Evolutionary conservation across 2,113 vertebrate species (phyloP).

Genomic region (Rousettus leschenaultii): DNA sequence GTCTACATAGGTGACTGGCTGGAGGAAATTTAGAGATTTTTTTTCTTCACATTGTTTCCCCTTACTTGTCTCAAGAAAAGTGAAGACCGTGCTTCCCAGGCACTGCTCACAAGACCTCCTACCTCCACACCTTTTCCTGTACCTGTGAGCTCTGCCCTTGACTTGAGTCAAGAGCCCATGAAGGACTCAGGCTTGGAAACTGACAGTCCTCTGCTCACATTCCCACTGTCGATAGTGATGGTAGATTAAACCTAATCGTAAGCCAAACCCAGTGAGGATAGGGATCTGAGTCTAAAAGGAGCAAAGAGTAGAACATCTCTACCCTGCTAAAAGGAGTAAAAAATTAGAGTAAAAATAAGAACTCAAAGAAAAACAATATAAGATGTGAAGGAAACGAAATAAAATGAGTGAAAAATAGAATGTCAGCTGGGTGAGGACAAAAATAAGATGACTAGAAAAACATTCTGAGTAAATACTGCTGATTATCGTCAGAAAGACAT

Average conservation of each 20-base stretch:
- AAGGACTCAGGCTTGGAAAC: background rate
- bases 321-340: background rate
- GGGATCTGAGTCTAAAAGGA: background rate
- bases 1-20: background rate
- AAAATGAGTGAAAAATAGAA: constrained; percentile 9
- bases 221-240: accelerated
- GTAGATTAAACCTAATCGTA: background rate
- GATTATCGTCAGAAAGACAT: background rate
- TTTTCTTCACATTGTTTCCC: background rate
- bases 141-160: background rate
- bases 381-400: background rate
- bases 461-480: background rate
- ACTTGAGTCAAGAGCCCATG: accelerated
- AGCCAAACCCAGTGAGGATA: background rate
- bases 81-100: background rate
- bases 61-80: background rate
- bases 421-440: constrained; percentile 11
- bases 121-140: background rate
- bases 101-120: background rate
- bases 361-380: background rate
- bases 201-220: accelerated
- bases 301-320: background rate
- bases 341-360: background rate
- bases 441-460: background rate
- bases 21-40: background rate